Conservation (phyloP, 1,140 invertebrate species). For the Pentalonia nigronervosa region DNA sequence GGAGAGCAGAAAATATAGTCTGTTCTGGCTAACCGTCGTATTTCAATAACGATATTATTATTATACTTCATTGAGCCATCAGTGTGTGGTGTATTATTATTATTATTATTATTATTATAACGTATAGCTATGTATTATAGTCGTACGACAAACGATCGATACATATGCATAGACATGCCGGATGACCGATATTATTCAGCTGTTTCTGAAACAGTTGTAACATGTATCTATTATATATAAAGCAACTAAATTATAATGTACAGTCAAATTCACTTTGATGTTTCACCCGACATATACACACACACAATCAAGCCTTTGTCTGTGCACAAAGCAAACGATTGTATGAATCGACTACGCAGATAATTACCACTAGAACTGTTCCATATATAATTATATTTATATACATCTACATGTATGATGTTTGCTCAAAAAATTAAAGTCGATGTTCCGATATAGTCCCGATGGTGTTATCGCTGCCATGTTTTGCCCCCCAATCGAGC, state of each 20-base stretch:
- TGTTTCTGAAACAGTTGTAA: background rate
- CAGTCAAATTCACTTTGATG: background rate
- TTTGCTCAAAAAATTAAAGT: background rate
- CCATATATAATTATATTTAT: background rate
- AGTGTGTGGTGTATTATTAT: background rate
- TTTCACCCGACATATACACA: background rate
- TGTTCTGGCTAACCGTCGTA: background rate
- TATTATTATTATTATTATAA: background rate
- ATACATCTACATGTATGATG: too few relatives aligned
- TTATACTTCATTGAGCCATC: background rate
- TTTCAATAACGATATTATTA: background rate
- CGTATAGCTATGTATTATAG: background rate
- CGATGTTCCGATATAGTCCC: background rate
- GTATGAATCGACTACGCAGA: too few relatives aligned
- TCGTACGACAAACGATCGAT: background rate
- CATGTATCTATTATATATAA: background rate
- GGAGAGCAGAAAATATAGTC: background rate
- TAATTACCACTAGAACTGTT: background rate
- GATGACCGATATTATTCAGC: background rate
- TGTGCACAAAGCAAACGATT: background rate
- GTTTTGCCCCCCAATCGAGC: background rate
- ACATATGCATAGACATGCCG: background rate
- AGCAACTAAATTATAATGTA: background rate
- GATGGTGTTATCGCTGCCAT: background rate
- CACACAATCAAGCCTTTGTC: background rate